Base-by-base conservation (phyloP, 2,797 vertebrate genomes). In the Erethizon dorsatum region DNA sequence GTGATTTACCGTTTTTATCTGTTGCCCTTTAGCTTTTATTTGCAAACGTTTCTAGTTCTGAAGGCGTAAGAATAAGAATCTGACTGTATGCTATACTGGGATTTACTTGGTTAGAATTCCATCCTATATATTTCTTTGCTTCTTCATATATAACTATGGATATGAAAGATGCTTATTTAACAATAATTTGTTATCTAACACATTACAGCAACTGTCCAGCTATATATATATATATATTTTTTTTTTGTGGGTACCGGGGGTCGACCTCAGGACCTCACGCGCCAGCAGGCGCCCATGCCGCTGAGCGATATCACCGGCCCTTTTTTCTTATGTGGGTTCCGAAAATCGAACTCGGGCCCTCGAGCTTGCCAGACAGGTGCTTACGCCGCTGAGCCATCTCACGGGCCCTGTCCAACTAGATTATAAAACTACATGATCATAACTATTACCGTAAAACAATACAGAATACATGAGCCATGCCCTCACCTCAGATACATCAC, bases 51-150 rank as follows among this genome's bases (percentile, higher is more conserved):
- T 65, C 52, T 45, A 80, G 65, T 52, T 28, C 57, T 15, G 31
- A 84, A 20, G 20, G 14, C 67, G 20, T 14, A 63, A 56, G 71
- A 31, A 14, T 26, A 71, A 57, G 75, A 28, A 28, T 78, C 28
- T 71, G 67, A 71, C 24, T 56, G 22, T 45, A 37, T n/a, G 37
- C 28, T 41, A 54, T 28, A 6, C 63, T 28, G 31, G 33, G 6
- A 54, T 77, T 92, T 69, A 31, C 61, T 37, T 75, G 63, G 28
- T 69, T 94, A 78, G 47, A 91, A 82, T 86, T 45, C 28, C 31
- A 75, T 78, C 12, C 47, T 24, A 7, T n/a, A 10, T 5, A 13
- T 85, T 33, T 83, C 83, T 71, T 67, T 75, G 57, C 67, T 73
- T 24, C 37, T 45, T 73, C 69, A 13, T 45, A 73, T 86, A 18